Evolutionary conservation across 35 echinoderm and acorn worm genomes (phyloP).

Genomic region (Antedon bifida): DNA sequence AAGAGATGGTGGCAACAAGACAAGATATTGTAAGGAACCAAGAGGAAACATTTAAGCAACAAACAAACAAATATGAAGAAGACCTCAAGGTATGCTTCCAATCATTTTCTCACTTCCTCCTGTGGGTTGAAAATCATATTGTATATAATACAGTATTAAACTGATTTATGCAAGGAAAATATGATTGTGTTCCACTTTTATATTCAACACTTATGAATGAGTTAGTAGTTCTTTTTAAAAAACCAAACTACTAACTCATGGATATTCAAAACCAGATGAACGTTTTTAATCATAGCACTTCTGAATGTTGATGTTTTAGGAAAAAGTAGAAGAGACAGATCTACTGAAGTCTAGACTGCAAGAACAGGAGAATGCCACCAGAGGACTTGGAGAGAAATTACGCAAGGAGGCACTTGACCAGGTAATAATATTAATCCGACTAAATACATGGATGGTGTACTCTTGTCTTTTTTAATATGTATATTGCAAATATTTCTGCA

Average conservation of each 20-base stretch:
- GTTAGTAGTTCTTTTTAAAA: too few relatives aligned
- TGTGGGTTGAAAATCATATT: too few relatives aligned
- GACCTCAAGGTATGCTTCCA: background rate
- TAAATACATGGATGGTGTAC: too few relatives aligned
- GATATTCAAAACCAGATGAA: too few relatives aligned
- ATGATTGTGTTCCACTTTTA: too few relatives aligned
- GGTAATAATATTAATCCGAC: conserved; percentile 31
- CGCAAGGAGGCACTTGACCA: conserved; percentile 53
- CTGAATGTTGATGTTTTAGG: background rate
- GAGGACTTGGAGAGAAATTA: conserved; percentile 34
- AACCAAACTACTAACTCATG: too few relatives aligned
- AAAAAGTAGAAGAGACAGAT: conserved; percentile 38
- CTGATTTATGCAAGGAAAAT: too few relatives aligned
- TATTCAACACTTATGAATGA: too few relatives aligned
- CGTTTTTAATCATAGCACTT: background rate
- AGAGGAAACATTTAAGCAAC: background rate
- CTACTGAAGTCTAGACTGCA: conserved; percentile 17
- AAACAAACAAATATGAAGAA: background rate
- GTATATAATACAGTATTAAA: too few relatives aligned
- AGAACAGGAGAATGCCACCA: conserved; percentile 43
- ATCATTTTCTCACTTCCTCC: too few relatives aligned
- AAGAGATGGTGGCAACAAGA: background rate
- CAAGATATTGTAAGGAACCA: background rate
- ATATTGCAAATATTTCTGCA: too few relatives aligned
- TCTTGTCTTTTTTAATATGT: too few relatives aligned